Conservation (phyloP, 1,140 invertebrate genomes). For the Vanessa tameamea region DNA sequence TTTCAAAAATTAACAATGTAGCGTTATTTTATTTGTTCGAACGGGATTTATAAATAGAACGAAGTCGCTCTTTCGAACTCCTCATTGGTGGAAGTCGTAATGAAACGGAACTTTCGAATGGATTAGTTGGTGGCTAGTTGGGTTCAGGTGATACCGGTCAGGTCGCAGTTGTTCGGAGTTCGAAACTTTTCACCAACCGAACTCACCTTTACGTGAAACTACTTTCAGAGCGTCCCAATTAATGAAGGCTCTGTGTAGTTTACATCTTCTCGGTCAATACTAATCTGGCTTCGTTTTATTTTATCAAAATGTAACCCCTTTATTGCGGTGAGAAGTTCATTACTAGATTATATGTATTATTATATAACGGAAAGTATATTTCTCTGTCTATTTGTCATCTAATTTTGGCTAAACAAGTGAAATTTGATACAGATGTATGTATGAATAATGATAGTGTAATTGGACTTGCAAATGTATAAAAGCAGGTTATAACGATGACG, state of each 20-base stretch:
- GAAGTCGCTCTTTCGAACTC: slow-evolving; percentile 6
- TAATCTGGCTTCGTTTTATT: neutral
- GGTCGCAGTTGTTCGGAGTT: slow-evolving; percentile 26
- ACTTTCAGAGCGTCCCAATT: slow-evolving; percentile 29
- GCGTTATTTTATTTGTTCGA: neutral
- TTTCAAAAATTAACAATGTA: neutral
- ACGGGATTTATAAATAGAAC: neutral
- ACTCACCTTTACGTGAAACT: slow-evolving; percentile 18
- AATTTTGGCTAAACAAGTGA: too few species aligned
- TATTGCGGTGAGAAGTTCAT: too few species aligned
- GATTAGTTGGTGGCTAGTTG: slow-evolving; percentile 34
- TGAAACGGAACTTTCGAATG: slow-evolving; percentile 38
- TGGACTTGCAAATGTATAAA: too few species aligned
- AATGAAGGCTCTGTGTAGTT: slow-evolving; percentile 28
- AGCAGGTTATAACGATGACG: too few species aligned
- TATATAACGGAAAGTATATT: too few species aligned
- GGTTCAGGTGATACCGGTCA: slow-evolving; percentile 39
- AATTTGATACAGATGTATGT: too few species aligned
- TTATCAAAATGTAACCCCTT: too few species aligned
- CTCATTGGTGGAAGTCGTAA: slow-evolving; percentile 32
- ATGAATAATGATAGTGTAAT: too few species aligned
- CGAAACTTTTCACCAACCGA: slow-evolving; percentile 35
- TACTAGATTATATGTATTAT: too few species aligned
- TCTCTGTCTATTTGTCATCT: too few species aligned
- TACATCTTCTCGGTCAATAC: neutral